Base-by-base conservation (phyloP, 2,888 invertebrate species). In the Drosophila subsilvestris region DNA sequence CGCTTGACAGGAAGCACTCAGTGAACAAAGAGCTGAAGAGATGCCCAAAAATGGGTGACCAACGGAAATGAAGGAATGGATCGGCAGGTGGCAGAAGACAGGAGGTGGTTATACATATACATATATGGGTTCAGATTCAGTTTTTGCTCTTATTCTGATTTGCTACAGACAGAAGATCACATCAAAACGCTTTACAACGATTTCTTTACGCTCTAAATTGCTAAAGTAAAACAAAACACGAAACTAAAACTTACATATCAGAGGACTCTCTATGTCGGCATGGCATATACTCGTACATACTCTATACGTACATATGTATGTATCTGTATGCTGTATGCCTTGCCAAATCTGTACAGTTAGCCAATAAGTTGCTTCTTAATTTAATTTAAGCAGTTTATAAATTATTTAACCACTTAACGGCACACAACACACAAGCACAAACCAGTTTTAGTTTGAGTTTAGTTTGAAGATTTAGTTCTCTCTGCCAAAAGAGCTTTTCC, bases 131-230 rank as follows among this genome's bases (percentile, higher is more conserved):
- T 61, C 43, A 60, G 67, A 66, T 86, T 80, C 74, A 73, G 72
- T 83, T 85, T 77, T 84, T 63, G 83, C 80, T 88, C 80, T 84
- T 83, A 55, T 57, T 71, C 72, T 85, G 72, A 87, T 88, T 86
- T 88, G 85, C 77, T 62, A 70, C 57, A 74, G 67, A 67, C 32
- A 78, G 65, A 73, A 69, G 66, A 67, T 6, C 66, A 74, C 22
- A 67, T 6, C 66, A 74, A 20, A 77, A 80, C 80, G 85, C 86
- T 86, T 88, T 48, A 57, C 76, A 72, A 37, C 63, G 77, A 85
- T 91, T 91, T 90, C 90, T 89, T 90, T 88, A 76, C 75, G 78
- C 81, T 76, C 90, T 90, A 90, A 91, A 91, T 90, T 90, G 90
- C 91, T 90, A 90, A 91, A 80, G 54, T 54, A 54, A 42, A 71